Evolutionary conservation across 2,888 invertebrate species (phyloP).

Genomic region (Aquatica leii): DNA sequence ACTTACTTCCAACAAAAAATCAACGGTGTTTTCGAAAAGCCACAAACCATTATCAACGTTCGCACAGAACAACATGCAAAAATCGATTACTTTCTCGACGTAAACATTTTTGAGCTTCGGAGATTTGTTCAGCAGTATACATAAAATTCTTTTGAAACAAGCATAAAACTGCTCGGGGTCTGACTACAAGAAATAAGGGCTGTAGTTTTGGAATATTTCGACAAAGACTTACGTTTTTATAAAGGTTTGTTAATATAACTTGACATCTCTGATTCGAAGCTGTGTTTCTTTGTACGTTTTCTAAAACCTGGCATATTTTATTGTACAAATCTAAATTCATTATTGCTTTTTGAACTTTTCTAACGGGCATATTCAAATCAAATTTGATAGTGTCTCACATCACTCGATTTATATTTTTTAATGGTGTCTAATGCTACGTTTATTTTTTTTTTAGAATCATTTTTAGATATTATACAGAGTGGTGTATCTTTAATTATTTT

Average conservation of each 20-base stretch:
- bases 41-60: slow-evolving; percentile 47
- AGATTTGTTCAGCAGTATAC: slow-evolving; percentile 14
- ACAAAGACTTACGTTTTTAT: slow-evolving; percentile 65
- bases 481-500: no score
- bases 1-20: slow-evolving; percentile 69
- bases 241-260: slow-evolving; percentile 69
- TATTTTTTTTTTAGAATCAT: no score
- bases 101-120: slow-evolving; percentile 27
- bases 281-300: slow-evolving; percentile 70
- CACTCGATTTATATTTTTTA: no score
- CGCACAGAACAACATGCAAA: slow-evolving; percentile 33
- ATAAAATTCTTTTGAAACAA: slow-evolving; percentile 17
- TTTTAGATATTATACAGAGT: no score
- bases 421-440: no score
- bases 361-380: no score
- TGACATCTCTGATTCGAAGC: slow-evolving; percentile 72
- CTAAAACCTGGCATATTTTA: slow-evolving; percentile 62
- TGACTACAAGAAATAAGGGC: background rate
- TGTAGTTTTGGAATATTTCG: background rate
- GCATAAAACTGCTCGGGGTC: background rate
- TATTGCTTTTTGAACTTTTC: no score
- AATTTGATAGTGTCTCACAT: no score
- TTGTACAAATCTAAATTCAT: slow-evolving; percentile 18
- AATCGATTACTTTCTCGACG: slow-evolving; percentile 31
- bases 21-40: slow-evolving; percentile 68